Conservation (phyloP, 1,140 invertebrate genomes). For the Reticulitermes speratus region DNA sequence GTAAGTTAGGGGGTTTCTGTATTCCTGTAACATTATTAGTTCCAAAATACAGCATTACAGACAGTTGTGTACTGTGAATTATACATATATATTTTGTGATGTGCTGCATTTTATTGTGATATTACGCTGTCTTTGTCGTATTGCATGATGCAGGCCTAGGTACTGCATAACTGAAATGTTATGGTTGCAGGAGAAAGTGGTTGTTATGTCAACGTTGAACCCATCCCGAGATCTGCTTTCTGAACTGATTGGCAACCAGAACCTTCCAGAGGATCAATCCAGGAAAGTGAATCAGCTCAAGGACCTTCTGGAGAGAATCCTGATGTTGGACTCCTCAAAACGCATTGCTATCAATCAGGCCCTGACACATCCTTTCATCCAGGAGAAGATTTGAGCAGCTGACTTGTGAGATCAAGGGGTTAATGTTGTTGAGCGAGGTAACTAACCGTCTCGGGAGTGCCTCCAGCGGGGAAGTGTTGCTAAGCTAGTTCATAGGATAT, state of each 20-base stretch:
- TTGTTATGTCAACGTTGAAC: conserved; percentile 90
- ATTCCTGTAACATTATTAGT: no score
- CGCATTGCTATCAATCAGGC: conserved; percentile 92
- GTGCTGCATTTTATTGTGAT: no score
- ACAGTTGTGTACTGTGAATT: no score
- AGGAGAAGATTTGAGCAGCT: conserved; percentile 72
- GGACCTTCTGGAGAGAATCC: conserved; percentile 90
- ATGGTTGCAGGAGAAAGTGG: conserved; percentile 86
- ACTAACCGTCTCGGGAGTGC: conserved; percentile 15
- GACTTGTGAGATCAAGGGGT: not conserved
- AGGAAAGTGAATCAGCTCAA: conserved; percentile 90
- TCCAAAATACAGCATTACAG: no score
- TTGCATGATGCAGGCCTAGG: not conserved
- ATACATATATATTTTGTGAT: no score
- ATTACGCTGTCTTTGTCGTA: no score
- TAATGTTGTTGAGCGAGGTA: conserved; percentile 22
- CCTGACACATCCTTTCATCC: conserved; percentile 94
- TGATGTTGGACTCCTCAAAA: conserved; percentile 91
- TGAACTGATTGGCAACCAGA: conserved; percentile 85
- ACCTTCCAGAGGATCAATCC: conserved; percentile 84
- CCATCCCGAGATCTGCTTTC: conserved; percentile 78
- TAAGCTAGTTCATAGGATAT: conserved; percentile 10
- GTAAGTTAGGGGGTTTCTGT: no score
- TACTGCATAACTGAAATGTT: not conserved
- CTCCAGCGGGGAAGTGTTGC: not conserved